Evolutionary conservation across 2,888 invertebrate species (phyloP), one percentile per base, ranked within the genome.

Genomic region (Graphium colonna): DNA sequence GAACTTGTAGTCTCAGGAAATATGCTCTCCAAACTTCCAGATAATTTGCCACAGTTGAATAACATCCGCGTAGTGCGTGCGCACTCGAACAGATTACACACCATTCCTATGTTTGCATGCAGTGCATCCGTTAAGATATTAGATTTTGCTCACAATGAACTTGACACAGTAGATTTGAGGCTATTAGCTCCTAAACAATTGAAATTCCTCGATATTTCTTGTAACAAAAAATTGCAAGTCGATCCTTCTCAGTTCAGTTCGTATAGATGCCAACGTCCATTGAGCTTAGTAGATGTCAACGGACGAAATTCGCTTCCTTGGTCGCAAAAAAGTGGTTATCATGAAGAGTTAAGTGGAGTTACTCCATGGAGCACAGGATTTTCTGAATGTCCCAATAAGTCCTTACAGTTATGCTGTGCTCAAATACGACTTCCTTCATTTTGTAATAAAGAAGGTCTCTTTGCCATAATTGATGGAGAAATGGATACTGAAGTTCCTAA

Each of bases 1-100:
- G 96, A 96, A 70, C 77, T 97, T 28, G 93, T 96, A 1, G 70
- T 96, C 43, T 96, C 96, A 1, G 96, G 96, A 28, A 97, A 97
- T 72, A 92, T 93, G 69, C 86, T 97, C 49, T 91, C 93, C 31
- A 92, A 92, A 67, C 86, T 96, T 51, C 96, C 96, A 0, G 94
- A 95, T 62, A 94, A 93, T 71, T 91, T 96, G 55, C 93, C 94
- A 9, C 91, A 92, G 60, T 77, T 96, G 51, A 92, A 92, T 57
- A 93, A 94, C 69, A 89, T 97, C 21, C 91, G 92, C 64, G 93
- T 96, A 12, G 86, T 97, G 47, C 90, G 96, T 64, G 93, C 96
- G 3, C 96, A 96, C 79, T 96, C 96, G 0, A 96, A 96, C 77
- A 91, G 94, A 63, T 81, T 96, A 49, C 91, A 94, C 60, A 92